These are phyloP conservation scores for Poeciliopsis paucimaculata DNA, from an alignment of 2,797 vertebrate species.

Conservation along the genomic window DNA sequence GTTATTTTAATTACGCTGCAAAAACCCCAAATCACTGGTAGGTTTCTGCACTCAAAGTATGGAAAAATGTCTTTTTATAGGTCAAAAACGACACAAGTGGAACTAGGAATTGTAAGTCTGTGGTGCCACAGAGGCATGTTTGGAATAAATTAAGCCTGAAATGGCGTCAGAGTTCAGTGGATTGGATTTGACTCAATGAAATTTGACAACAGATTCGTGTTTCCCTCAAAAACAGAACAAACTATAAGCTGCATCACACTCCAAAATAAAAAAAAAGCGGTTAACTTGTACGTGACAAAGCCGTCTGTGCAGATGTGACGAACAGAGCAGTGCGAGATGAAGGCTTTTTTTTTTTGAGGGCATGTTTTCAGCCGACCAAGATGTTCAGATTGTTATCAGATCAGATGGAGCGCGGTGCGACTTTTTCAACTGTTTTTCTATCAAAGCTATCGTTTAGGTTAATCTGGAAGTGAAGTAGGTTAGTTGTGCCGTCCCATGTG, in stretches of 20 bases:
- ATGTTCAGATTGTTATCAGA: slow-evolving; percentile 29
- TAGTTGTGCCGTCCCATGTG: background rate
- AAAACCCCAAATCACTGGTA: too few species aligned
- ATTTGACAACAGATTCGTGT: background rate
- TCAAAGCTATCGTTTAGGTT: background rate
- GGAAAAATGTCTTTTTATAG: too few species aligned
- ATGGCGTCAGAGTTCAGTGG: too few species aligned
- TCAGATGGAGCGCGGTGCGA: background rate
- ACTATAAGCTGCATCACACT: background rate
- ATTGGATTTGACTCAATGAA: background rate
- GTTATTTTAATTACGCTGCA: too few species aligned
- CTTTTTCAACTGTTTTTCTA: slow-evolving; percentile 3
- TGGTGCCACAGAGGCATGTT: too few species aligned
- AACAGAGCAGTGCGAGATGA: background rate
- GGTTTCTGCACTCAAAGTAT: too few species aligned
- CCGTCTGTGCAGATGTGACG: background rate
- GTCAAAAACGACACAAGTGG: too few species aligned
- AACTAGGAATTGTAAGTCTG: too few species aligned
- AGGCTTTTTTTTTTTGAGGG: background rate
- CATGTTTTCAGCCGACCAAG: background rate
- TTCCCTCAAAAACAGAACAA: background rate
- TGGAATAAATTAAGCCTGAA: too few species aligned
- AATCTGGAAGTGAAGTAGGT: slow-evolving; percentile 37
- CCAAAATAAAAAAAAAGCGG: background rate
- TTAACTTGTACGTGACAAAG: background rate